phyloP scores from a whole-genome alignment of 2,888 invertebrate species.

The Polyommatus icarus region DNA sequence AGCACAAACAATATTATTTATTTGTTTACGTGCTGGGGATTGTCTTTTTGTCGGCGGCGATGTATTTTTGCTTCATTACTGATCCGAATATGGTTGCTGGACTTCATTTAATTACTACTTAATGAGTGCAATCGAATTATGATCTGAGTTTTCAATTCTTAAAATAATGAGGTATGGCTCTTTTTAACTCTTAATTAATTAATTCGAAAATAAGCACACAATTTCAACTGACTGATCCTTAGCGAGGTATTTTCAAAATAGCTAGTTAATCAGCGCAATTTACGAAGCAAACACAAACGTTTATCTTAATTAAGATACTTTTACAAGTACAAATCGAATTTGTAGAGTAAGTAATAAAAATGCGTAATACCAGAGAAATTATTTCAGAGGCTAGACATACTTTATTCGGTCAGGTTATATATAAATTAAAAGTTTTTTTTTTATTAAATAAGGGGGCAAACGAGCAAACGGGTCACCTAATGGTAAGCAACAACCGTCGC shows the following conservation, averaged over 20 bases:
- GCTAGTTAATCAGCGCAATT: conserved; percentile 8
- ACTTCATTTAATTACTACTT: conserved; percentile 69
- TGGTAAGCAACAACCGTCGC: too few species aligned
- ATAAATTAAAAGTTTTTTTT: too few species aligned
- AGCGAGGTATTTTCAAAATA: neutral
- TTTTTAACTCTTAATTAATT: conserved; percentile 17
- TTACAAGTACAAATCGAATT: neutral
- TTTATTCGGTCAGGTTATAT: too few species aligned
- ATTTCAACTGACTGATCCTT: neutral
- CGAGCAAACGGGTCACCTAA: too few species aligned
- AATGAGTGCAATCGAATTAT: conserved; percentile 68
- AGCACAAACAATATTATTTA: conserved; percentile 7
- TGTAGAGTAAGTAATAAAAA: neutral
- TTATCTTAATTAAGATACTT: neutral
- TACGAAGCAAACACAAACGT: neutral
- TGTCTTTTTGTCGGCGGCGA: conserved; percentile 26
- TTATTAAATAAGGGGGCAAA: too few species aligned
- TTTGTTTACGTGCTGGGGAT: conserved; percentile 1
- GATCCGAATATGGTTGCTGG: conserved; percentile 60
- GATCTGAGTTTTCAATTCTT: conserved; percentile 59
- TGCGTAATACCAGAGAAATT: too few species aligned
- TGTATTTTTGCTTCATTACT: conserved; percentile 51
- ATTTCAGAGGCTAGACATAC: too few species aligned
- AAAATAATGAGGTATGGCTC: conserved; percentile 39
- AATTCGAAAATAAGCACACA: neutral